Evolutionary conservation across 2,113 vertebrate genomes (phyloP), one percentile per base, ranked within the genome.

Genomic region (Hassar affinis): DNA sequence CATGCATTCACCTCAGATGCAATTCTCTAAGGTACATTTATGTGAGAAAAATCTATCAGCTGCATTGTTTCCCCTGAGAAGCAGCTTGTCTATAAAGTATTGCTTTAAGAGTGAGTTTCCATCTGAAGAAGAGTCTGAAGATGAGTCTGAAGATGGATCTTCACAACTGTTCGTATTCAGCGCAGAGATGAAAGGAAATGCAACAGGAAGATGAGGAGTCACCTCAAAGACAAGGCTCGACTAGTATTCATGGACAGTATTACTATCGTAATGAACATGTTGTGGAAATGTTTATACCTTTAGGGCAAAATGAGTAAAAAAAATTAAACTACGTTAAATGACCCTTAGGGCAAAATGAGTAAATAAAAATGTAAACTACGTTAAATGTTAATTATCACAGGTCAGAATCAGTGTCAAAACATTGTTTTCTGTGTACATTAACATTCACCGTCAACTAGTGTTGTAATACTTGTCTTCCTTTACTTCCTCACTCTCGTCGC

Each of bases 1-100:
- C 52, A 30, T 57, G 35, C 52, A 33, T 57, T 59, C 35, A 11
- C 52, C 59, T 47, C 56, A 74, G 54, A 82, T 74, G n/a, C 25
- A 25, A 82, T 82, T 74, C 51, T 82, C 54, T 22, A 35, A 47
- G 54, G 80, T 27, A 61, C 68, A 33, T 61, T 74, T 82, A 11
- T 33, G n/a, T 57, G 18, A 49, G n/a, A 74, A 47, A 82, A 61
- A 74, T 82, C 68, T 2, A 42, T 42, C 35, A 45, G 68, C 80
- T 42, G 7, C 6, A 35, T 71, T 82, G 38, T 74, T 74, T 18
- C 35, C 33, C 38, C 38, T 49, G 10, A 64, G 22, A 79, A 64
- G 45, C 56, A 61, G 25, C 78, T 57, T 74, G 38, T 74, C 54
- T 57, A 18, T 59, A 61, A 52, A 61, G 18, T 59, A 49, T 20